Evolutionary conservation across 2,797 vertebrate species (phyloP).

Genomic region (Graptemys geographica): DNA sequence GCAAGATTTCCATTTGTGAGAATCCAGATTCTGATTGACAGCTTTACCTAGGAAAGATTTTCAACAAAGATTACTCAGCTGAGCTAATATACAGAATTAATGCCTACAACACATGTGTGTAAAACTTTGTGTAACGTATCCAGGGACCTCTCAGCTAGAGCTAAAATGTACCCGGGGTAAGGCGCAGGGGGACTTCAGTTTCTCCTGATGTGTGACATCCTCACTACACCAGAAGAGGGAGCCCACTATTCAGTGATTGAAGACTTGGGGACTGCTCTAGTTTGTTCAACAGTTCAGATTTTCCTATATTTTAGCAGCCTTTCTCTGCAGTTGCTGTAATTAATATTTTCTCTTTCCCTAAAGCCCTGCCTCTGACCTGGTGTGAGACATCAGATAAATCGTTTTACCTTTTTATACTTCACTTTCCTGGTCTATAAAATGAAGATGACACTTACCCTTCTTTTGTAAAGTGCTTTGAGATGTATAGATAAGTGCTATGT

Average conservation of each 20-base stretch:
- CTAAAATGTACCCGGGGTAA: not conserved
- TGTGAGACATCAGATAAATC: not conserved
- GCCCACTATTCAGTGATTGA: slow-evolving; percentile 60
- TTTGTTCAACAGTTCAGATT: not conserved
- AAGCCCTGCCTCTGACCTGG: not conserved
- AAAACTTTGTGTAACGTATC: not conserved
- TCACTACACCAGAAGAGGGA: slow-evolving; percentile 77
- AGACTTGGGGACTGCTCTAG: not conserved
- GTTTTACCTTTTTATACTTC: not conserved
- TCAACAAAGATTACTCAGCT: fast-evolving
- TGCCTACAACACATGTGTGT: not conserved
- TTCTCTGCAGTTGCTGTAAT: not conserved
- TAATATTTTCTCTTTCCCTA: not conserved
- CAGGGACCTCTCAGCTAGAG: not conserved
- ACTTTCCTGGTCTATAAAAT: not conserved
- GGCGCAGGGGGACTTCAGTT: not conserved
- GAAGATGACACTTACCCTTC: not conserved
- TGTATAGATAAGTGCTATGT: not conserved
- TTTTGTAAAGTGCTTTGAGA: not conserved
- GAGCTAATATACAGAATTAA: not conserved
- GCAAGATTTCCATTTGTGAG: not conserved
- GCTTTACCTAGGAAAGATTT: not conserved
- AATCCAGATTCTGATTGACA: not conserved
- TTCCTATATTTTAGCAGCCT: not conserved
- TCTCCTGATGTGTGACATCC: slow-evolving; percentile 23